Conservation (phyloP, 64 coral and sea anemone species). For the Porites lutea region DNA sequence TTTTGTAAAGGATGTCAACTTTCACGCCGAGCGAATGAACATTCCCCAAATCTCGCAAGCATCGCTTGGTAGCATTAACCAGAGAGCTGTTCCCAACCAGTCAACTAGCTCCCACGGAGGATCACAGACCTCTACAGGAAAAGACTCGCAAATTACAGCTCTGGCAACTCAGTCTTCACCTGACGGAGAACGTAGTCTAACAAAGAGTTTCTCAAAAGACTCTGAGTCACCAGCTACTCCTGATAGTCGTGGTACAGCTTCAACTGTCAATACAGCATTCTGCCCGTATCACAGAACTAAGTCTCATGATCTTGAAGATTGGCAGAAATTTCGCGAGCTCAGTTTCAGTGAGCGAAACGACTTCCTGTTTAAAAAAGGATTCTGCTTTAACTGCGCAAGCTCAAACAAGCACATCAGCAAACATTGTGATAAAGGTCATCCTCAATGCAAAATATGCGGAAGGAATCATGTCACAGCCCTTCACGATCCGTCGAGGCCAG, state of each 20-base stretch:
- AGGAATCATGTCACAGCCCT: constrained; percentile 47
- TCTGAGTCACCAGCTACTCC: too few species aligned
- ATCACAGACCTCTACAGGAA: too few species aligned
- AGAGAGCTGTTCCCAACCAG: background rate
- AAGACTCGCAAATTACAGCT: too few species aligned
- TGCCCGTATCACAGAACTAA: constrained; percentile 47
- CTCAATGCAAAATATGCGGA: constrained; percentile 38
- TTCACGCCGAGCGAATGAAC: constrained; percentile 61
- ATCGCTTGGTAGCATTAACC: background rate
- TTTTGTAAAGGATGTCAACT: constrained; percentile 48
- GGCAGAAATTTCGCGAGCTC: constrained; percentile 29
- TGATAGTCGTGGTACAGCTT: too few species aligned
- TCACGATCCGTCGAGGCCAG: constrained; percentile 19
- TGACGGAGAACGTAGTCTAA: too few species aligned
- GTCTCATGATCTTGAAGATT: constrained; percentile 35
- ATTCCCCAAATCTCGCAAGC: constrained; percentile 51
- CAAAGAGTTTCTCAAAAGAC: too few species aligned
- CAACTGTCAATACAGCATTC: background rate
- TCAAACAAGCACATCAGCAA: constrained; percentile 58
- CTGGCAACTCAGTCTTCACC: too few species aligned
- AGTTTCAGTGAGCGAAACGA: constrained; percentile 35
- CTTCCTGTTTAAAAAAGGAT: constrained; percentile 51
- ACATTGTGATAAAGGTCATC: background rate
- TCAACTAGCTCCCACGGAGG: too few species aligned
- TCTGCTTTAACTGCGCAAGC: constrained; percentile 53